These are phyloP conservation scores for Xylota sylvarum DNA, from an alignment of 2,888 invertebrate genomes.

Conservation along the genomic window DNA sequence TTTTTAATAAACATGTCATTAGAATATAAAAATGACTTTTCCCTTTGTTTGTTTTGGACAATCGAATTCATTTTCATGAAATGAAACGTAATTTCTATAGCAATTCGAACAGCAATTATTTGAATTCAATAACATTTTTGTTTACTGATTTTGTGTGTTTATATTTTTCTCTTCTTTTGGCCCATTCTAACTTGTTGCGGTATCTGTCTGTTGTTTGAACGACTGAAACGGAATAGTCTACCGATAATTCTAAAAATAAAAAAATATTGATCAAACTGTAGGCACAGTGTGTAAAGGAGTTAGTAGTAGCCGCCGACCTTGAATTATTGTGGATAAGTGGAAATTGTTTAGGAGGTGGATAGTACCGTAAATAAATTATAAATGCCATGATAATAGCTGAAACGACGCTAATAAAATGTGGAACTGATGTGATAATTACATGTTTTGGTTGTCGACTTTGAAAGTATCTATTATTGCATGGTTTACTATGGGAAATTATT, in stretches of 20 bases:
- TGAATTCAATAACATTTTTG: background rate
- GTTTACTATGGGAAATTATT: too few relatives aligned
- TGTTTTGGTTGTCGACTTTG: background rate
- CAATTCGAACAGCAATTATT: slow-evolving; percentile 1
- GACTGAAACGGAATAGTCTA: slow-evolving; percentile 4
- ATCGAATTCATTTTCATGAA: slow-evolving; percentile 1
- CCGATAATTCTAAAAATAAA: slow-evolving; percentile 24
- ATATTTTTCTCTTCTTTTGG: background rate
- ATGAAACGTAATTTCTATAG: slow-evolving; percentile 4
- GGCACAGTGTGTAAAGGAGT: background rate
- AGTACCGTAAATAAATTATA: background rate
- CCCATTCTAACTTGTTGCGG: slow-evolving; percentile 9
- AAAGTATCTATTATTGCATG: too few relatives aligned
- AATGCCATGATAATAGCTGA: background rate
- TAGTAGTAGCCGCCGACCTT: slow-evolving; percentile 18
- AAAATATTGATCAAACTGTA: slow-evolving; percentile 24
- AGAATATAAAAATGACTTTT: background rate
- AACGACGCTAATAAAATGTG: background rate
- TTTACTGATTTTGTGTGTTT: background rate
- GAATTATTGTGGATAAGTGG: slow-evolving; percentile 13
- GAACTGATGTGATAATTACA: background rate
- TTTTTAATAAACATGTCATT: slow-evolving; percentile 8
- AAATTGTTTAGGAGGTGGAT: background rate
- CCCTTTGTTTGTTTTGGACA: background rate
- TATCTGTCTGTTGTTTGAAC: background rate